Evolutionary conservation across 2,797 vertebrate genomes (phyloP).

Genomic region (Centropyge bicolor): DNA sequence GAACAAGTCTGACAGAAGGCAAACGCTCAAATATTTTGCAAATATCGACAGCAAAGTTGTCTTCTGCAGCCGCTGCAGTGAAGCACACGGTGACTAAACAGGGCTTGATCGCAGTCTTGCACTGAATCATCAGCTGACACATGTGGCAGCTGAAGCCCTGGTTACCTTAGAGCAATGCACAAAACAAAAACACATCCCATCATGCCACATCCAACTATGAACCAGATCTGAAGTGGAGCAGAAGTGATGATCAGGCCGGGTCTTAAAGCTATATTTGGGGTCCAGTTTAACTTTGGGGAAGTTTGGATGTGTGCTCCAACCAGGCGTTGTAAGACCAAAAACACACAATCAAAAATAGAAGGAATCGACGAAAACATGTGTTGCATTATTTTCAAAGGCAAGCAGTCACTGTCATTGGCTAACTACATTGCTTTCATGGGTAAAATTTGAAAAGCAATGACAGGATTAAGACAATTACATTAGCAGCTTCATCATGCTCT

Average conservation of each 20-base stretch:
- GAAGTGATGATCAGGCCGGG: constrained; percentile 11
- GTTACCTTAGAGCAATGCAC: constrained; percentile 42
- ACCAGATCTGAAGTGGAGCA: constrained; percentile 1
- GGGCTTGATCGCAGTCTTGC: constrained; percentile 44
- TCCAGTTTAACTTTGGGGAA: background rate
- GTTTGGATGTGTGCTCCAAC: background rate
- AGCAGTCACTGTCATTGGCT: too few relatives aligned
- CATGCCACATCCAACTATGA: constrained; percentile 21
- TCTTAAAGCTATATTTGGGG: background rate
- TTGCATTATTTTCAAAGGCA: too few relatives aligned
- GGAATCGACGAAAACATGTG: too few relatives aligned
- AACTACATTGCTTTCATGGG: background rate
- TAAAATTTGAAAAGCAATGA: too few relatives aligned
- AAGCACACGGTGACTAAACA: constrained; percentile 48
- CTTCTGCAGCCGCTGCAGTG: constrained; percentile 23
- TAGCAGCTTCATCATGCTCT: background rate
- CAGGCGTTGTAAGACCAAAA: background rate
- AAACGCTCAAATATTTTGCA: constrained; percentile 44
- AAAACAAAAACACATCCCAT: constrained; percentile 34
- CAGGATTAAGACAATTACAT: background rate
- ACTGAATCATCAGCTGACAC: constrained; percentile 68
- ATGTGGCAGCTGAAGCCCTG: constrained; percentile 28
- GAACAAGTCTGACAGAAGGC: constrained; percentile 35
- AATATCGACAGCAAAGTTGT: constrained; percentile 40
- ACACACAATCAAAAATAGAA: too few relatives aligned